Evolutionary conservation across 2,888 invertebrate genomes (phyloP), one percentile per base, ranked within the genome.

Genomic region (Masnerella sp.): DNA sequence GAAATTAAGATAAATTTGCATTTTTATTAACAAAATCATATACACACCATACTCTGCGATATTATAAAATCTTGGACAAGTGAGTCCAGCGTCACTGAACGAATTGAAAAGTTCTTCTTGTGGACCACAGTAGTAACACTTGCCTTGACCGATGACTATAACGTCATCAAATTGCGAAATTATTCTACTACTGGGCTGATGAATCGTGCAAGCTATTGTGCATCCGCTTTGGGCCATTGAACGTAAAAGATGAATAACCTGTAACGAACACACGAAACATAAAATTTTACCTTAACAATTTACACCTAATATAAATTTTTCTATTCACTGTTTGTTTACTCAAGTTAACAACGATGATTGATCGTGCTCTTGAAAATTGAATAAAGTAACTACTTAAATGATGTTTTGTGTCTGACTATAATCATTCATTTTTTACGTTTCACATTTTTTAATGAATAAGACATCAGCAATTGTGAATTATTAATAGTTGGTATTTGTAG

Each of bases 11-110:
- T n/a, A 12, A 34, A 34, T n/a, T 34, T 7, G n/a, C 4, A 9
- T n/a, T 49, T 8, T 14, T 28, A 61, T 8, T 18, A 14, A 11
- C 28, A 7, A 20, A 52, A 34, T 4, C 1, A 36, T 0, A 7
- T 36, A 49, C 34, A 25, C 78, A 94, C 94, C 91, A 82, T 91
- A 95, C 87, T 95, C 95, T 7, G 94, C 93, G 70, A 94, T 91
- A 82, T 95, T 95, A 86, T 94, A 94, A 87, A 93, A 94, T 75
- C 91, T 90, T 0, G 95, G 95, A 80, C 94, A 95, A 0, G 87
- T 82, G 67, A 92, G 90, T 1, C 91, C 92, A 42, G 92, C 91
- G 22, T 89, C 87, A 3, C 87, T 86, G 20, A 94, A 89, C 22
- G 90, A 90, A 0, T 89, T 89, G 0, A 94, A 89, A 9, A 94